Conservation (phyloP, 2,888 invertebrate species). For the Embidobia sp. region DNA sequence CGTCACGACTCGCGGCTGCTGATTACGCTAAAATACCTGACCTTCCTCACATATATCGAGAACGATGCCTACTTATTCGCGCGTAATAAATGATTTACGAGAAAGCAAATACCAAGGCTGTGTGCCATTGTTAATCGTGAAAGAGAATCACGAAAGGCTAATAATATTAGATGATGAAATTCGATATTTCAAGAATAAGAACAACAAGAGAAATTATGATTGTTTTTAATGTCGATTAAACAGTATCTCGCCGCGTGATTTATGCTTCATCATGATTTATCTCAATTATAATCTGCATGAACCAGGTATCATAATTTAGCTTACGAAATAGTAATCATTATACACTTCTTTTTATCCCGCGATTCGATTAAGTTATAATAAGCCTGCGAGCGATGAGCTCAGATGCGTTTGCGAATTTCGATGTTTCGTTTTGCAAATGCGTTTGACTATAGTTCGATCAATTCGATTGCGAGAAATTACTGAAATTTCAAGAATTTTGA, state of each 20-base stretch:
- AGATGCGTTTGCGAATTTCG: too few relatives aligned
- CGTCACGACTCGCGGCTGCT: conserved; percentile 69
- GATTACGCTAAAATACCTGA: conserved; percentile 75
- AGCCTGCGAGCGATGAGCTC: too few relatives aligned
- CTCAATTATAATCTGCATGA: conserved; percentile 59
- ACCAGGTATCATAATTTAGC: conserved; percentile 50
- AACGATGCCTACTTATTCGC: conserved; percentile 63
- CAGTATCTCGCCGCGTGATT: conserved; percentile 56
- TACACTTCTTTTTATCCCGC: conserved; percentile 40
- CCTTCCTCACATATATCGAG: conserved; percentile 72
- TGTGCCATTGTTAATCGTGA: conserved; percentile 62
- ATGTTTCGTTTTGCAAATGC: too few relatives aligned
- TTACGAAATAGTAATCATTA: conserved; percentile 57
- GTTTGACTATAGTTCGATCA: too few relatives aligned
- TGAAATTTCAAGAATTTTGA: too few relatives aligned
- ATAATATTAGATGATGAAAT: conserved; percentile 66
- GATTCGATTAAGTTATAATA: conserved; percentile 54
- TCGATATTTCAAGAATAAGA: conserved; percentile 64
- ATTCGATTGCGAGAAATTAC: too few relatives aligned
- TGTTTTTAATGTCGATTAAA: conserved; percentile 65
- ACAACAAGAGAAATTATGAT: conserved; percentile 65
- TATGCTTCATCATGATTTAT: conserved; percentile 63
- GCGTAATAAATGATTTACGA: conserved; percentile 65
- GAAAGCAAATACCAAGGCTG: conserved; percentile 67
- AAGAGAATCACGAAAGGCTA: conserved; percentile 61